Percentiles rank a stretch among this genome's conserved stretches.
These are phyloP conservation scores for Halictus ligatus DNA, from an alignment of 2,888 invertebrate genomes.

Conservation along the genomic window DNA sequence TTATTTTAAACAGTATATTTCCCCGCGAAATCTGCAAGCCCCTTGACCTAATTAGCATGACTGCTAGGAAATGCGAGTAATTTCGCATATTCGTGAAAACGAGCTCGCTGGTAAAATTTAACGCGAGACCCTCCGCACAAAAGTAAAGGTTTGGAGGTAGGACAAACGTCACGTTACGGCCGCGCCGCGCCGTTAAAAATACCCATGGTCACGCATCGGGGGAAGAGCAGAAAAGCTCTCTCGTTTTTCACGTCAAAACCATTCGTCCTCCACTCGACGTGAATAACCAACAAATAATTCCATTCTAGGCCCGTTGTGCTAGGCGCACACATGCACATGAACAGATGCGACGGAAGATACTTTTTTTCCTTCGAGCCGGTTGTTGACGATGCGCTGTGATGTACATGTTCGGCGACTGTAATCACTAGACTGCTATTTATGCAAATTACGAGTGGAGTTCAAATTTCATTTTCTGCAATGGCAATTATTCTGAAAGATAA, in stretches of 20 bases:
- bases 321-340: slow-evolving; percentile 21
- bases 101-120: slow-evolving; percentile 11
- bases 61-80: background rate
- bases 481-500: background rate
- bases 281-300: slow-evolving; percentile 68
- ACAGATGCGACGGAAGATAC: slow-evolving; percentile 47
- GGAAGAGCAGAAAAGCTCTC: slow-evolving; percentile 54
- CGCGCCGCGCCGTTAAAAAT: slow-evolving; percentile 52
- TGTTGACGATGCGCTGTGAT: slow-evolving; percentile 3
- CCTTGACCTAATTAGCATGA: background rate
- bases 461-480: background rate
- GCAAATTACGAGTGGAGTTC: background rate
- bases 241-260: slow-evolving; percentile 67
- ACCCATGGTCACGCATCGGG: slow-evolving; percentile 51
- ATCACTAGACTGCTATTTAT: background rate
- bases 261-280: slow-evolving; percentile 62
- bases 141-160: slow-evolving; percentile 27
- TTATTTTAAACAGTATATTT: slow-evolving; percentile 4
- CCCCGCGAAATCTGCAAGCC: background rate
- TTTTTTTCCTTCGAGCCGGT: slow-evolving; percentile 38
- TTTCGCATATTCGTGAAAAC: background rate
- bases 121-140: background rate
- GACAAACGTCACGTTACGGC: slow-evolving; percentile 43
- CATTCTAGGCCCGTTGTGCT: slow-evolving; percentile 53
- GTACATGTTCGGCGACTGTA: slow-evolving; percentile 18